A percentile compares a stretch with the other conserved stretches of the same genome.
These are phyloP conservation scores for Tenthredo distinguenda DNA, from an alignment of 2,888 invertebrate genomes.

Conservation along the genomic window DNA sequence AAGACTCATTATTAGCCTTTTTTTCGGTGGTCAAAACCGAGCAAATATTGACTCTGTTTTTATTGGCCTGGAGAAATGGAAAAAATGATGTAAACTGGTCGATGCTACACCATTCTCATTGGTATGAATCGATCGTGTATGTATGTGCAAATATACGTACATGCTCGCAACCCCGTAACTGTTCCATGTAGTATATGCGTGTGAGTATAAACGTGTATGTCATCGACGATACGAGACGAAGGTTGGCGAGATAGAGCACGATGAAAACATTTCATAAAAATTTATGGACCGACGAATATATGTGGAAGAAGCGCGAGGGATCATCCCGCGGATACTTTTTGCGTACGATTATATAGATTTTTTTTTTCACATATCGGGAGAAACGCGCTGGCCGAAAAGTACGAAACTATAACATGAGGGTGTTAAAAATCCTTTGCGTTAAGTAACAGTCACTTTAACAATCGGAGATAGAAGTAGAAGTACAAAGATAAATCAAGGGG, in stretches of 20 bases:
- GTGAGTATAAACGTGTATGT: neutral
- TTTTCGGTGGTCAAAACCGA: neutral
- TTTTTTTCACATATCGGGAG: neutral
- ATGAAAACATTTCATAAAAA: conserved; percentile 14
- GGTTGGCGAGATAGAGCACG: neutral
- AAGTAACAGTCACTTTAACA: neutral
- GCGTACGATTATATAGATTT: neutral
- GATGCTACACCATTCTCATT: neutral
- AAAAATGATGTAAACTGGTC: neutral
- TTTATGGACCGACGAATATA: conserved; percentile 28
- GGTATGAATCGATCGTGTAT: neutral
- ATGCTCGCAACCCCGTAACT: neutral
- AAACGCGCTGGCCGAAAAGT: neutral
- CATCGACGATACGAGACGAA: neutral
- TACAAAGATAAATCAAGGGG: neutral
- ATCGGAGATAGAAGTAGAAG: neutral
- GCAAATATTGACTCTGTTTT: neutral
- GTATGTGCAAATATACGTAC: neutral
- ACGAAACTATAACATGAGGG: no score
- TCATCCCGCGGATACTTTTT: neutral
- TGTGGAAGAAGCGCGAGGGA: neutral
- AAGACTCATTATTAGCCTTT: neutral
- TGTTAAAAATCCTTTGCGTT: no score
- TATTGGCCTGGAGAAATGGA: neutral
- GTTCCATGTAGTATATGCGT: neutral